Conservation (phyloP, 2,113 vertebrate species). For the Erythrocebus patas region DNA sequence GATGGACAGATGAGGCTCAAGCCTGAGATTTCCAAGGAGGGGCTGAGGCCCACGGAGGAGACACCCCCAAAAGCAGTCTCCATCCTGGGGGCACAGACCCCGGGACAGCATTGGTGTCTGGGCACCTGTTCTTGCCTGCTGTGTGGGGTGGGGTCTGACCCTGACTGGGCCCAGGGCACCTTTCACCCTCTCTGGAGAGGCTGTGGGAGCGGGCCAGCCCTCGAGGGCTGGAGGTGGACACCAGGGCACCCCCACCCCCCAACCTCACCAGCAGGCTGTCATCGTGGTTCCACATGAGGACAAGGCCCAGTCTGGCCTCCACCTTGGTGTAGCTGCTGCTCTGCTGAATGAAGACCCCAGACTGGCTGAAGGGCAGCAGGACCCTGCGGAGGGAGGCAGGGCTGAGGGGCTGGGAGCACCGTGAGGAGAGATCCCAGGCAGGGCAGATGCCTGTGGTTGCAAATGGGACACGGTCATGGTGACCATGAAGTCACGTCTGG, state of each 20-base stretch:
- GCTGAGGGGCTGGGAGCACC: not conserved
- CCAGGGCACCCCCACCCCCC: accelerated
- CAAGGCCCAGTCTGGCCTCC: constrained; percentile 86
- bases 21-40: not conserved
- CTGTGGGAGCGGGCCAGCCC: accelerated
- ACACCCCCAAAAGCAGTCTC: not conserved
- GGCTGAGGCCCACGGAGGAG: not conserved
- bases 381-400: constrained; percentile 77
- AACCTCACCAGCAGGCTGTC: constrained; percentile 86
- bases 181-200: not conserved
- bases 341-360: constrained; percentile 85
- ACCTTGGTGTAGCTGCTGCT: constrained; percentile 83
- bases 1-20: not conserved
- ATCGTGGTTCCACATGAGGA: constrained; percentile 86
- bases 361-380: constrained; percentile 84
- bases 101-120: accelerated
- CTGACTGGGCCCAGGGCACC: accelerated
- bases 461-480: accelerated
- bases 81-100: not conserved
- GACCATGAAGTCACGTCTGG: no score
- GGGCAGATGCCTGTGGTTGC: accelerated
- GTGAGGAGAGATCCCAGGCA: accelerated
- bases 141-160: accelerated
- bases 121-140: not conserved
- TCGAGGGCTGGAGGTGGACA: not conserved